These are phyloP conservation scores for Myzus persicae DNA, from an alignment of 1,140 invertebrate species.

Conservation along the genomic window DNA sequence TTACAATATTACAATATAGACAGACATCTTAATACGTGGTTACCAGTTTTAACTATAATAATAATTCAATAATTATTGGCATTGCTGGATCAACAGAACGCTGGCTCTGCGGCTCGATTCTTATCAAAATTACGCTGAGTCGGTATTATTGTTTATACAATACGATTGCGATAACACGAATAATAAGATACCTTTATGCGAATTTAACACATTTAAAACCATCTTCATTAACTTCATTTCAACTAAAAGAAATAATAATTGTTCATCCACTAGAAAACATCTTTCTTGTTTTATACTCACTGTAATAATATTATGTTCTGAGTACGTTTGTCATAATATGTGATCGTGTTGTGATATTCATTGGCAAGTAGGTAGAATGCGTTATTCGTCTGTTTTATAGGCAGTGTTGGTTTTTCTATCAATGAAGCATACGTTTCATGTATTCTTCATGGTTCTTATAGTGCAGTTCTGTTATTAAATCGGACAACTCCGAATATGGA, in stretches of 20 bases:
- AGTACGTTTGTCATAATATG: not conserved
- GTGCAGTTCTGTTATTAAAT: not conserved
- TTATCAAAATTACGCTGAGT: slow-evolving; percentile 13
- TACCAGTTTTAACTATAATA: not conserved
- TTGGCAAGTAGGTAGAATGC: not conserved
- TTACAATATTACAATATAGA: not conserved
- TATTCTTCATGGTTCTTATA: not conserved
- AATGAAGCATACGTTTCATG: not conserved
- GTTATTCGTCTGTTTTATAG: not conserved
- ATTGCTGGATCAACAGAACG: not conserved
- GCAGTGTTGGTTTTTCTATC: not conserved
- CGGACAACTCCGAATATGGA: not conserved
- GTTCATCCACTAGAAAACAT: not conserved
- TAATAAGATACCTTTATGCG: not conserved
- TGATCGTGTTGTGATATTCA: not conserved
- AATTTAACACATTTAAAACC: not conserved
- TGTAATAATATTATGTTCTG: not conserved
- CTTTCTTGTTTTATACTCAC: not conserved
- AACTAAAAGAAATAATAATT: not conserved
- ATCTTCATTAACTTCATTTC: not conserved
- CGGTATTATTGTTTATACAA: slow-evolving; percentile 36
- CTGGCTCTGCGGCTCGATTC: not conserved
- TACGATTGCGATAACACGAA: not conserved
- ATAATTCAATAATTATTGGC: too few relatives aligned
- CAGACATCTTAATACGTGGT: not conserved